A percentile compares a stretch with the other conserved stretches of the same genome.
These are phyloP conservation scores for Glaucomys volans DNA, from an alignment of 2,113 vertebrate genomes.

Conservation along the genomic window DNA sequence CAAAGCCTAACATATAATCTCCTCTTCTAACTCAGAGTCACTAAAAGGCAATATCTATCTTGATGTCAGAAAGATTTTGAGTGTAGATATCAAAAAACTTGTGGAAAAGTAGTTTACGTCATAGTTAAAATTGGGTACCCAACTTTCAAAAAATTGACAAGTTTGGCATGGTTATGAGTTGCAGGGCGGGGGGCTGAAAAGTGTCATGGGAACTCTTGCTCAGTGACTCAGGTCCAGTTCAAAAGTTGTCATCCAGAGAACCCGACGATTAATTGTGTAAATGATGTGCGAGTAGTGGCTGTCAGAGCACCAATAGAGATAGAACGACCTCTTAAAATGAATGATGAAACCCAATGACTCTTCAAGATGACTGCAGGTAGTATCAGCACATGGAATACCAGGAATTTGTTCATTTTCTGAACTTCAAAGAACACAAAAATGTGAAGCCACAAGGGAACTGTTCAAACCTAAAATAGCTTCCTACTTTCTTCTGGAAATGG, in stretches of 20 bases:
- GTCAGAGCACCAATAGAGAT: neutral
- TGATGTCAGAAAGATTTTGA: slow-evolving; percentile 37
- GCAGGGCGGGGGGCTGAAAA: neutral
- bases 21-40: neutral
- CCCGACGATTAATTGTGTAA: neutral
- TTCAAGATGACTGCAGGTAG: neutral
- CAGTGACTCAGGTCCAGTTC: neutral
- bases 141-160: neutral
- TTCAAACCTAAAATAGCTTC: slow-evolving; percentile 51
- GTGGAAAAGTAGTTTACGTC: slow-evolving; percentile 10
- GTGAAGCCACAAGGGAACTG: slow-evolving; percentile 45
- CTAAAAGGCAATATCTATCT: slow-evolving; percentile 1
- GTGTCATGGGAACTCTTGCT: neutral
- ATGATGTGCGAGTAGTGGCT: neutral
- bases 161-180: neutral
- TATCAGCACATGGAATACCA: neutral
- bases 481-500: neutral
- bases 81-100: neutral
- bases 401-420: slow-evolving; percentile 39
- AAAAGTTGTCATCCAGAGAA: neutral
- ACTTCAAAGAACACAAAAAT: slow-evolving; percentile 58
- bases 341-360: slow-evolving; percentile 32
- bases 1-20: slow-evolving; percentile 38
- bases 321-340: neutral
- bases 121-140: neutral